Evolutionary conservation across 2,888 invertebrate genomes (phyloP), one percentile per base, ranked within the genome.

Genomic region (Dioctria linearis): DNA sequence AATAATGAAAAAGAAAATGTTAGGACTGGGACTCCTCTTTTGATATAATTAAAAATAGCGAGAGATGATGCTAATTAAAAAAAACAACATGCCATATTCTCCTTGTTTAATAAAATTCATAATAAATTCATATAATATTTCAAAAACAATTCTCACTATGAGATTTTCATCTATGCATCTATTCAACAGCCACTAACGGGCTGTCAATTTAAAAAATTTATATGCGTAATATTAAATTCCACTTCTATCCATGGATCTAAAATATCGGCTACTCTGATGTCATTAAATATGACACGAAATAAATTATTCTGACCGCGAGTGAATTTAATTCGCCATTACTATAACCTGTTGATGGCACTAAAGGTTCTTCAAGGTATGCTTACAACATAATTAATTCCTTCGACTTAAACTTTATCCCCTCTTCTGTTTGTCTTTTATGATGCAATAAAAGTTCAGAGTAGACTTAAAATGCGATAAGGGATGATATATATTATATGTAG

Each of bases 251-350:
- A n/a, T n/a, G 13, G 43, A 66, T 66, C 11, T 13, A 13, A 13
- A 8, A 66, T 25, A 25, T 2, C 0, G 25, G 25, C 25, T 25
- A 25, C 25, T 66, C 42, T n/a, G 11, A 8, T 0, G 13, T n/a
- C 66, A n/a, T 66, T 66, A 66, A 66, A 66, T 13, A n/a, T 66
- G 42, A 66, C 46, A 46, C 46, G 46, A 67, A 67, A 67, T 67
- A 67, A 67, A 49, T 67, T 67, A 67, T 67, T 67, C 8, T 13
- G 67, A 46, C 67, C 67, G 67, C 67, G 46, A 67, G 67, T 67
- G n/a, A 46, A 67, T 67, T 67, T 67, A 67, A 46, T 67, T 25
- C 13, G 43, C 9, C 46, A 67, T 67, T 43, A 71, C 71, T 54
- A 71, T 40, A 71, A 71, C 54, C 71, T 71, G 71, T 71, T 57